These are phyloP conservation scores for Phoeniculus purpureus DNA, from an alignment of 2,797 vertebrate genomes.

Conservation along the genomic window DNA sequence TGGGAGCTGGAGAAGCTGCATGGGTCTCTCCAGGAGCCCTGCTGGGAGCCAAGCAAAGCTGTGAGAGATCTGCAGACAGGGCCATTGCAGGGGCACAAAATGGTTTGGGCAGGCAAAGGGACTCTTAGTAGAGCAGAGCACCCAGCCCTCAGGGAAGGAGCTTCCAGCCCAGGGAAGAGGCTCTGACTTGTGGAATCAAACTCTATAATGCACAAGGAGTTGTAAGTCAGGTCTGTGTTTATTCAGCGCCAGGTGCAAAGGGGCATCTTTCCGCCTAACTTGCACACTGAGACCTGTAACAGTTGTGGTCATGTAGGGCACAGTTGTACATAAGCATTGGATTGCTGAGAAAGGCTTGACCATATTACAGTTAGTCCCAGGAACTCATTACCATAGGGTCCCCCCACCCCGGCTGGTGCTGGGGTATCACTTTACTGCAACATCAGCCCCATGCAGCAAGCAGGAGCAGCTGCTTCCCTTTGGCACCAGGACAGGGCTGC, in stretches of 20 bases:
- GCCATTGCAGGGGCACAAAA: neutral
- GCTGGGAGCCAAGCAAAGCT: neutral
- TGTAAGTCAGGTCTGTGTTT: too few species aligned
- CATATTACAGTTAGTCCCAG: too few species aligned
- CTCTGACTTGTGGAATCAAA: neutral
- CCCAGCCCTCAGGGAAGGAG: neutral
- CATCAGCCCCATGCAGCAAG: accelerated
- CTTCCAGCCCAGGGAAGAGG: neutral
- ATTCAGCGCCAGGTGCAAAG: too few species aligned
- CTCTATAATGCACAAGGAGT: too few species aligned
- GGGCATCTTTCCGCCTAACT: too few species aligned
- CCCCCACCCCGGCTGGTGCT: neutral
- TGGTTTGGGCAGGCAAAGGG: neutral
- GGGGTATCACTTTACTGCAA: neutral
- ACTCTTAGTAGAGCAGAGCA: neutral
- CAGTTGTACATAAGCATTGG: too few species aligned
- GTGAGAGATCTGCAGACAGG: neutral
- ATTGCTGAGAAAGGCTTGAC: too few species aligned
- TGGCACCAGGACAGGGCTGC: neutral
- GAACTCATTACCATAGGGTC: too few species aligned
- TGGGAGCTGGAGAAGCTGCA: neutral
- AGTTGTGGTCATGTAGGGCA: too few species aligned
- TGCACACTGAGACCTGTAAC: too few species aligned
- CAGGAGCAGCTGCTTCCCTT: neutral
- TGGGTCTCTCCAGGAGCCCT: neutral